These are phyloP conservation scores for Fringilla coelebs DNA, from an alignment of 2,797 vertebrate genomes.

Conservation along the genomic window DNA sequence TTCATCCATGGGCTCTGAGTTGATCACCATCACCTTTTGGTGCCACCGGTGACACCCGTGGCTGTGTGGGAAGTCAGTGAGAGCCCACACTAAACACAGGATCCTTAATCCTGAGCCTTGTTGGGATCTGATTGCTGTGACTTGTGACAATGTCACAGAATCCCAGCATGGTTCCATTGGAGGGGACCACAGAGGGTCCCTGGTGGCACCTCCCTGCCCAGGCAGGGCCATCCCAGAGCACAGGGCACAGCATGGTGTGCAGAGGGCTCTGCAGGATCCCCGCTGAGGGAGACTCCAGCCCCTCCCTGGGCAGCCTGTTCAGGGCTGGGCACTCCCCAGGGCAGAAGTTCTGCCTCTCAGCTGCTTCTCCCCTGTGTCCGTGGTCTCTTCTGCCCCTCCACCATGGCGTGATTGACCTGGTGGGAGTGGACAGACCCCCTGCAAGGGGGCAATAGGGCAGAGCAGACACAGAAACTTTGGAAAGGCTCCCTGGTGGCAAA, in stretches of 20 bases:
- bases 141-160: background rate
- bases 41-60: accelerated
- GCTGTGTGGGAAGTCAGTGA: background rate
- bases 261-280: background rate
- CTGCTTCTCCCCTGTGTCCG: background rate
- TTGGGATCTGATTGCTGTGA: accelerated
- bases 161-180: accelerated
- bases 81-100: background rate
- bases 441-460: background rate
- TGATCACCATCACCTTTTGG: accelerated
- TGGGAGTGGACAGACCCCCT: background rate
- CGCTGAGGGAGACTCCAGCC: background rate
- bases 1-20: accelerated
- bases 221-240: background rate
- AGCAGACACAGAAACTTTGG: background rate
- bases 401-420: background rate
- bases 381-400: background rate
- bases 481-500: constrained; percentile 12
- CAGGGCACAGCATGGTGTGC: background rate
- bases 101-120: background rate
- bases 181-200: background rate
- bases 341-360: accelerated
- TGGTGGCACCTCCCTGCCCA: background rate
- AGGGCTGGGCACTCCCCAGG: background rate
- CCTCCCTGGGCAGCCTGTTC: background rate